Conservation (phyloP, 1,140 invertebrate genomes). For the Bicyclus anynana region DNA sequence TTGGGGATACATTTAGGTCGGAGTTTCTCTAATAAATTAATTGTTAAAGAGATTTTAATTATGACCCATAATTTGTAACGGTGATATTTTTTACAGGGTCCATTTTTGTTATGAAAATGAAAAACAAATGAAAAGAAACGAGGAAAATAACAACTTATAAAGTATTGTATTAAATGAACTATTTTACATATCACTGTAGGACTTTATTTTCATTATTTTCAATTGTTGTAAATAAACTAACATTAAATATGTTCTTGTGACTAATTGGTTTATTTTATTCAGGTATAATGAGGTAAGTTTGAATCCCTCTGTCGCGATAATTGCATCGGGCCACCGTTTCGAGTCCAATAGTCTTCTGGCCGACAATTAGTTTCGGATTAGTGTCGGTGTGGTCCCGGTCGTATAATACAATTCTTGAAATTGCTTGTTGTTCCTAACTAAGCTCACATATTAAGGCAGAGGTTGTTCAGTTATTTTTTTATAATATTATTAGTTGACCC, state of each 20-base stretch:
- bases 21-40: background rate
- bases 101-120: too few relatives aligned
- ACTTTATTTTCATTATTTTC: background rate
- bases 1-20: constrained; percentile 23
- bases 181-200: too few relatives aligned
- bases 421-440: constrained; percentile 4
- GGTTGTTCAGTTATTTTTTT: background rate
- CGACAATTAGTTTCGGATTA: constrained; percentile 7
- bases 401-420: constrained; percentile 9
- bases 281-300: constrained; percentile 4
- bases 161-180: too few relatives aligned
- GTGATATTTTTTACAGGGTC: too few relatives aligned
- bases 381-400: constrained; percentile 2
- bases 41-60: background rate
- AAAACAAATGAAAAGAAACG: too few relatives aligned
- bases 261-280: background rate
- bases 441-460: background rate
- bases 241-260: background rate
- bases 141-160: too few relatives aligned
- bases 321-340: constrained; percentile 8
- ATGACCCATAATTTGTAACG: background rate
- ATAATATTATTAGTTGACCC: background rate
- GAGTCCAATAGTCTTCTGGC: constrained; percentile 5
- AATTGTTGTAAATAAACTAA: background rate
- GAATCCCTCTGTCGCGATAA: constrained; percentile 5